phyloP scores from a whole-genome alignment of 2,113 vertebrate genomes.

The Phoenicopterus ruber region DNA sequence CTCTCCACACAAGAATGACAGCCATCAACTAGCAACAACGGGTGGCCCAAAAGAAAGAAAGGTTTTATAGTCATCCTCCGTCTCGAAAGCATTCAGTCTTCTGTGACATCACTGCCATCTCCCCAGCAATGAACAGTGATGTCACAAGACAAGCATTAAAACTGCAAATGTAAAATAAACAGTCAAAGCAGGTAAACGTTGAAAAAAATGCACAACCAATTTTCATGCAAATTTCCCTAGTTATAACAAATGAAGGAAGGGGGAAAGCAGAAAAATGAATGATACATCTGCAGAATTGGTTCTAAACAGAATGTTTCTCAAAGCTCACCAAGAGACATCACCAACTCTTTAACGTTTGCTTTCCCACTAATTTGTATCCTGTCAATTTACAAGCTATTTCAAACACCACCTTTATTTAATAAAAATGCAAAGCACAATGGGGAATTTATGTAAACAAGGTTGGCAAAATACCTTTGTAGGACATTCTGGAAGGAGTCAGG shows the following conservation, averaged over 20 bases:
- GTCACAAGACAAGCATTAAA: background rate
- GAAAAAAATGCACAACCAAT: background rate
- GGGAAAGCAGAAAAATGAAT: slow-evolving; percentile 28
- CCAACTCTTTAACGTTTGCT: background rate
- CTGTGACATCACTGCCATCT: background rate
- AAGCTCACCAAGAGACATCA: slow-evolving; percentile 36
- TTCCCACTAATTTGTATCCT: slow-evolving; percentile 53
- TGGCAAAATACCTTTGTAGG: slow-evolving; percentile 39
- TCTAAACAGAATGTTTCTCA: slow-evolving; percentile 48
- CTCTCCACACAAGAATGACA: background rate
- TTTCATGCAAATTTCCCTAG: slow-evolving; percentile 34
- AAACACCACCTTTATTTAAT: slow-evolving; percentile 48
- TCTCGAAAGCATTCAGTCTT: background rate
- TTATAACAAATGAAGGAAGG: slow-evolving; percentile 1
- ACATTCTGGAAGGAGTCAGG: background rate
- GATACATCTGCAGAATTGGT: background rate
- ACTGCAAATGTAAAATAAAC: background rate
- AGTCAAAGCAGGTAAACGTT: background rate
- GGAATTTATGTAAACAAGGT: slow-evolving; percentile 44
- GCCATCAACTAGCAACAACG: background rate
- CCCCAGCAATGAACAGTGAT: background rate
- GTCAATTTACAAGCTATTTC: slow-evolving; percentile 53
- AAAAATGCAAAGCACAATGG: slow-evolving; percentile 56
- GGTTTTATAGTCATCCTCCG: background rate
- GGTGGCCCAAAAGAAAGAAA: background rate